Conservation (phyloP, 30 jellyfish, hydroid and myxozoan genomes). For the Phacellophora camtschatica region DNA sequence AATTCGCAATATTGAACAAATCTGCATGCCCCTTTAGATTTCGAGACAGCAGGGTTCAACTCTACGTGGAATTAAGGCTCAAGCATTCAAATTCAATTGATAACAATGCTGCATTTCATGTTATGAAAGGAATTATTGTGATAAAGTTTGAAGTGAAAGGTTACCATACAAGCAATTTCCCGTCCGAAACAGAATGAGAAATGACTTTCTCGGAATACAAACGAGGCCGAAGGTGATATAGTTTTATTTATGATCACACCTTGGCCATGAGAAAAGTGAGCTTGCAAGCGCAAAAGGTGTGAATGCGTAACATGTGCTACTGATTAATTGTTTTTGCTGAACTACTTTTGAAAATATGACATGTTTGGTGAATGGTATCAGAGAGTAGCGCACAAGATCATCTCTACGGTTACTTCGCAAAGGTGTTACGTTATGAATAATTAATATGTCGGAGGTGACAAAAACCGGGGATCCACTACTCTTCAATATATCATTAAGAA, state of each 20-base stretch:
- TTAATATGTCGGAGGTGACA: neutral
- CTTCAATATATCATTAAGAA: too few species aligned
- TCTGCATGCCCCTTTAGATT: too few species aligned
- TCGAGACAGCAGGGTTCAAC: too few species aligned
- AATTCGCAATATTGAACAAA: too few species aligned
- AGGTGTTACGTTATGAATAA: slow-evolving; percentile 44
- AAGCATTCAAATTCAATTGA: too few species aligned
- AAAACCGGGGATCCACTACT: slow-evolving; percentile 39
- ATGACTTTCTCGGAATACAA: neutral
- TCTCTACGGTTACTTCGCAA: slow-evolving; percentile 9
- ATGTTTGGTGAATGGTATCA: slow-evolving; percentile 48
- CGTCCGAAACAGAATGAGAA: neutral
- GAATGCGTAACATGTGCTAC: neutral
- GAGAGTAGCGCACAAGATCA: neutral
- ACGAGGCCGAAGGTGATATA: slow-evolving; percentile 38
- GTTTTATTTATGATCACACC: slow-evolving; percentile 11
- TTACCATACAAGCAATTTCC: neutral
- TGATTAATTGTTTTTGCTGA: neutral
- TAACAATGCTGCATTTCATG: too few species aligned
- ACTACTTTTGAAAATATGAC: slow-evolving; percentile 17
- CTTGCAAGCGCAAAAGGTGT: slow-evolving; percentile 36
- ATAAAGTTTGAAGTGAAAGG: too few species aligned
- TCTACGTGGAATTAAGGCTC: too few species aligned
- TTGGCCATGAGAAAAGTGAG: slow-evolving; percentile 36
- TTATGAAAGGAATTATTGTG: too few species aligned